Percentiles rank a stretch among this genome's conserved stretches.
Conservation (phyloP, 2,797 vertebrate species). For the Clarias platycephalus region DNA sequence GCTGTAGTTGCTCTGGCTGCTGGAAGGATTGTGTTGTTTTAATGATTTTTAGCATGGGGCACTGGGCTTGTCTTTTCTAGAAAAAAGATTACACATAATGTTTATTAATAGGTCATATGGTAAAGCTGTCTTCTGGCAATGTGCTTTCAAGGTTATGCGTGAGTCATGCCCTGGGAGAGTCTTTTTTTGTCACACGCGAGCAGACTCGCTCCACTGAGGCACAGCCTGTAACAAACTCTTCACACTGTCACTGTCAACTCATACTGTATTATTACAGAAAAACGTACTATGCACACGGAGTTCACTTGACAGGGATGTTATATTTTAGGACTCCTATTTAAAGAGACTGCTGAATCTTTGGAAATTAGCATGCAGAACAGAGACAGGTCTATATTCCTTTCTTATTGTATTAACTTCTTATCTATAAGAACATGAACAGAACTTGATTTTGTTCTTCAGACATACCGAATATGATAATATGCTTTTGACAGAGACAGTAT, state of each 20-base stretch:
- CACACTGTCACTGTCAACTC: slow-evolving; percentile 48
- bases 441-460: not conserved
- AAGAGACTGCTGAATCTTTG: slow-evolving; percentile 42
- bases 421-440: not conserved
- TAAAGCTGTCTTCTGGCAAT: slow-evolving; percentile 52
- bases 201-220: slow-evolving; percentile 45
- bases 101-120: slow-evolving; percentile 55
- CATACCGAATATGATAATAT: not conserved
- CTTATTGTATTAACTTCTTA: not conserved
- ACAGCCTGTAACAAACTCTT: slow-evolving; percentile 46
- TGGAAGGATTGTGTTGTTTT: slow-evolving; percentile 23
- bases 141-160: slow-evolving; percentile 58
- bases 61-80: slow-evolving; percentile 31
- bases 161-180: slow-evolving; percentile 51
- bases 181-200: slow-evolving; percentile 48
- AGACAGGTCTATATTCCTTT: slow-evolving; percentile 7
- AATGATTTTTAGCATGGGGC: slow-evolving; percentile 30
- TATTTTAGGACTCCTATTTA: slow-evolving; percentile 41
- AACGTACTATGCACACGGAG: slow-evolving; percentile 51
- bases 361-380: slow-evolving; percentile 32
- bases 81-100: slow-evolving; percentile 46
- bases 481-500: not conserved
- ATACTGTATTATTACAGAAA: slow-evolving; percentile 51
- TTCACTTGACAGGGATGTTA: slow-evolving; percentile 53
- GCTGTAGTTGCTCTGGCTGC: slow-evolving; percentile 10